These are phyloP conservation scores for Actinopyga echinites DNA, from an alignment of 53 echinoderm and acorn worm species.

Conservation along the genomic window DNA sequence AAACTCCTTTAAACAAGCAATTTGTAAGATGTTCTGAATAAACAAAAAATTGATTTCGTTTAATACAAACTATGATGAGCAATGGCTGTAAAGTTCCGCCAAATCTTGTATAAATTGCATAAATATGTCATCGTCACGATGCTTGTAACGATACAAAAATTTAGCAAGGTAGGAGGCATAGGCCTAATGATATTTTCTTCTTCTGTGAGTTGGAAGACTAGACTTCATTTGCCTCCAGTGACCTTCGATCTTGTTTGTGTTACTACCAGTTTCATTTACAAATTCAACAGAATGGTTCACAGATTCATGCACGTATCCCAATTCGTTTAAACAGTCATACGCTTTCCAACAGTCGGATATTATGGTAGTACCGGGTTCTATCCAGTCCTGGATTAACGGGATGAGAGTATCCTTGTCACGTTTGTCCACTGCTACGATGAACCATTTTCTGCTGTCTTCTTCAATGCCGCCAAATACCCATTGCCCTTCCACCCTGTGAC, in stretches of 20 bases:
- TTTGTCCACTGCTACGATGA: constrained; percentile 3
- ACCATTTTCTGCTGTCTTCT: constrained; percentile 38
- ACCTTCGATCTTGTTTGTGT: constrained; percentile 4
- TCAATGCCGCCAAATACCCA: constrained; percentile 58
- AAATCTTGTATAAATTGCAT: constrained; percentile 18
- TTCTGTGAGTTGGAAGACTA: constrained; percentile 13
- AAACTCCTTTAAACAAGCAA: too few relatives aligned
- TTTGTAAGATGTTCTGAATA: too few relatives aligned
- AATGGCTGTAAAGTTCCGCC: not conserved
- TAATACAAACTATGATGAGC: too few relatives aligned
- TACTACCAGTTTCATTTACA: not conserved
- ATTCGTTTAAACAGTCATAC: constrained; percentile 17
- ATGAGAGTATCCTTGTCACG: constrained; percentile 21
- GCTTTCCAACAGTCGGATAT: too few relatives aligned
- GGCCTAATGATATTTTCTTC: constrained; percentile 14
- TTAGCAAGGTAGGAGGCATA: constrained; percentile 35
- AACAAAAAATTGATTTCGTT: too few relatives aligned
- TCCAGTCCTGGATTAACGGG: constrained; percentile 35
- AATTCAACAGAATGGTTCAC: constrained; percentile 59
- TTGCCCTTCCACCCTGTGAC: too few relatives aligned
- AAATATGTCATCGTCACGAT: constrained; percentile 26
- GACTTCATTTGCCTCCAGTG: too few relatives aligned
- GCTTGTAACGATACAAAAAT: constrained; percentile 49
- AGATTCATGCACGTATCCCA: constrained; percentile 42
- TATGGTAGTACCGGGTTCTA: constrained; percentile 25